Evolutionary conservation across 1,140 invertebrate genomes (phyloP).

Genomic region (Drosophila serrata): DNA sequence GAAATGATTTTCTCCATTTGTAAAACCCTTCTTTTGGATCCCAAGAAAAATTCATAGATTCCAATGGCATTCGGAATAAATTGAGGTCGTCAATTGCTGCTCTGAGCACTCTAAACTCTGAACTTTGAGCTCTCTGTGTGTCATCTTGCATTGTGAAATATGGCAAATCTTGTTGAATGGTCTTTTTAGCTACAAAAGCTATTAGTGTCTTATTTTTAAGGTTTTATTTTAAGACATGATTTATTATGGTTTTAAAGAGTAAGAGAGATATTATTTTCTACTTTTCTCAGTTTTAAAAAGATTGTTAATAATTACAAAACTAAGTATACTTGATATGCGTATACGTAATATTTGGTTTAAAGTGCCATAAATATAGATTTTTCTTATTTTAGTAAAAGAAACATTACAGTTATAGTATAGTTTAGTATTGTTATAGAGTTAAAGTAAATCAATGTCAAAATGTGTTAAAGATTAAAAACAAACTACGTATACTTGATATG

Average conservation of each 20-base stretch:
- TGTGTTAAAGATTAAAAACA: neutral
- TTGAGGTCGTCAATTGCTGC: neutral
- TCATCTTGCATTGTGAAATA: conserved; percentile 5
- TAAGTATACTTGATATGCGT: conserved; percentile 1
- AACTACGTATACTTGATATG: neutral
- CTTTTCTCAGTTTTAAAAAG: too few relatives aligned
- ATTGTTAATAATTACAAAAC: neutral
- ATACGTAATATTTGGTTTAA: neutral
- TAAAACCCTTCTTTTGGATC: neutral
- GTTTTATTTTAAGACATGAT: neutral
- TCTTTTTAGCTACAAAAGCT: conserved; percentile 1
- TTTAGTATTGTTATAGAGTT: too few relatives aligned
- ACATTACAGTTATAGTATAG: too few relatives aligned
- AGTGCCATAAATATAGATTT: too few relatives aligned
- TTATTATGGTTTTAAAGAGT: neutral
- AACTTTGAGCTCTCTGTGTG: too few relatives aligned
- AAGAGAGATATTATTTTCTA: neutral
- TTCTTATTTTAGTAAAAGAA: too few relatives aligned
- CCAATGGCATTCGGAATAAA: conserved; percentile 8
- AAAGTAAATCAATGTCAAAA: too few relatives aligned
- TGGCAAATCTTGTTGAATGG: neutral
- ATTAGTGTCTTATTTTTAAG: neutral
- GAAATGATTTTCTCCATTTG: conserved; percentile 1
- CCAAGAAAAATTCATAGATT: conserved; percentile 4
- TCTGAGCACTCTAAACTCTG: neutral